Evolutionary conservation across 2,113 vertebrate genomes (phyloP), one percentile per base, ranked within the genome.

Genomic region (Apodemus sylvaticus): DNA sequence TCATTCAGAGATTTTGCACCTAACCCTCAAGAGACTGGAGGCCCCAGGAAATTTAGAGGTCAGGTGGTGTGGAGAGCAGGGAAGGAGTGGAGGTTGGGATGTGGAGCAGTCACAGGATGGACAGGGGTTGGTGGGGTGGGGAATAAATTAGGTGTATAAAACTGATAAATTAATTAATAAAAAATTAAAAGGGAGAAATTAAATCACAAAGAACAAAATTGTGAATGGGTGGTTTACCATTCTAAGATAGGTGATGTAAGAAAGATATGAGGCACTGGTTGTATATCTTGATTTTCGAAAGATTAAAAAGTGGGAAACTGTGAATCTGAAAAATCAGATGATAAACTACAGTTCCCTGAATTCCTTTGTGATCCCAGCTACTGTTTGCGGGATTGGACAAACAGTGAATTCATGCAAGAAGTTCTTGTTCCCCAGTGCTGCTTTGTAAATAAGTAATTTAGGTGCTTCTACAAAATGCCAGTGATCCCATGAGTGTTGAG

Each of bases 401-500:
- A 39, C 0, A 29, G 39, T 86, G 36, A 36, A 55, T 45, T 90
- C 2, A 34, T 62, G 7, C 29, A 79, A 45, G 19, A 89, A 83
- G 89, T 86, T 48, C 14, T 68, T 86, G 12, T 11, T 55, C 71
- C 91, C 51, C 5, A 68, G 2, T 53, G 22, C 34, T 79, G 94
- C 62, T 94, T 87, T 88, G 53, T 78, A 96, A 85, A 93, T 62
- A 81, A 34, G 86, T 70, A 45, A 0, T 71, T 95, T 71, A 55
- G 19, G 93, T 10, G 10, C 53, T 82, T 77, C 16, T 85, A 36
- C 9, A 55, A 86, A 96, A 71, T 77, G 24, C 7, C 48, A 93
- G 10, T 16, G 19, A 77, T 89, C 1, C 34, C 26, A 29, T 73
- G 42, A 77, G 34, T 60, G 20, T 29, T 79, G 53, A 76, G 3